These are phyloP conservation scores for Actinia tenebrosa DNA, from an alignment of 64 coral and sea anemone genomes.

Conservation along the genomic window DNA sequence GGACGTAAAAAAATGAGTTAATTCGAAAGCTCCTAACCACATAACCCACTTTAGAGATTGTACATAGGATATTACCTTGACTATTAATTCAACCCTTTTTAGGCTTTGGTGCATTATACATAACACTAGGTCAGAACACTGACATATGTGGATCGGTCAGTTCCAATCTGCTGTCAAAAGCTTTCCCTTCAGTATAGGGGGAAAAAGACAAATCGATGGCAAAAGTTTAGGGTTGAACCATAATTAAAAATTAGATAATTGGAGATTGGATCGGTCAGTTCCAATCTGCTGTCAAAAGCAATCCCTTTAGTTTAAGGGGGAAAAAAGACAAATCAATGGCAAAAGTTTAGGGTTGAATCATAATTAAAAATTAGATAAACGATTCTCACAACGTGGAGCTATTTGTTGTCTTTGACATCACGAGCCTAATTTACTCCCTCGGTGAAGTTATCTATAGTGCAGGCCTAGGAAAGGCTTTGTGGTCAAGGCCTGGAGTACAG, in stretches of 20 bases:
- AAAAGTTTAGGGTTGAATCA: neutral
- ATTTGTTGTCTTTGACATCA: neutral
- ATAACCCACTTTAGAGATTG: slow-evolving; percentile 22
- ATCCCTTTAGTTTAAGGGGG: neutral
- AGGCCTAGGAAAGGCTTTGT: slow-evolving; percentile 7
- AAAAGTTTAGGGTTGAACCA: neutral
- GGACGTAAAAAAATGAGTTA: neutral
- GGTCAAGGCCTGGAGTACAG: slow-evolving; percentile 13
- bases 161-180: neutral
- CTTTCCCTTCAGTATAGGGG: neutral
- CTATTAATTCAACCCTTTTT: neutral
- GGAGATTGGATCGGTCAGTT: neutral
- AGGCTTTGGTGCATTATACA: slow-evolving; percentile 6
- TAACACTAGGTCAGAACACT: neutral
- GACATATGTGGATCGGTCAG: neutral
- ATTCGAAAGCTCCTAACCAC: slow-evolving; percentile 3
- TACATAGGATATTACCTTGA: slow-evolving; percentile 22
- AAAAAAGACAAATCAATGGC: neutral
- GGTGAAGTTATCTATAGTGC: slow-evolving; percentile 14
- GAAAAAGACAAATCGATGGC: neutral
- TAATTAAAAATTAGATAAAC: neutral
- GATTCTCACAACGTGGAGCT: neutral
- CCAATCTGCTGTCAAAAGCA: neutral
- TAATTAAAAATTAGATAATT: neutral
- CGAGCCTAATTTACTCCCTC: slow-evolving; percentile 3